These are phyloP conservation scores for Druceiella hillmani DNA, from an alignment of 2,888 invertebrate species.

Conservation along the genomic window DNA sequence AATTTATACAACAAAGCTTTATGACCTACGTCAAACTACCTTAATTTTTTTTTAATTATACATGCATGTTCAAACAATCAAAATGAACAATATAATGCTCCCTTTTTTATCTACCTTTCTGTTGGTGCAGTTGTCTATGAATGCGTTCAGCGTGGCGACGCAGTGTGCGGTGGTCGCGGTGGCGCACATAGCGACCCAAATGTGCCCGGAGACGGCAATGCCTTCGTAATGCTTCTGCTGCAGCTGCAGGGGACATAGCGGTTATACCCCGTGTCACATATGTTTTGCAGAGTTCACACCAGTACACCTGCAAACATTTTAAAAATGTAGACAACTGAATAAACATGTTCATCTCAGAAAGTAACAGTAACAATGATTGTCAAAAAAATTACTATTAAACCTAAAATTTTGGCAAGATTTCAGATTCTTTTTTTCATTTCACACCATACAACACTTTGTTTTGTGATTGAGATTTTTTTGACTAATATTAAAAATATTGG, in stretches of 20 bases:
- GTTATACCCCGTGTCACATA: constrained; percentile 59
- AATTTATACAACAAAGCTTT: too few species aligned
- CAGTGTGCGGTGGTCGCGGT: constrained; percentile 70
- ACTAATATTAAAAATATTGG: too few species aligned
- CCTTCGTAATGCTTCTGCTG: constrained; percentile 56
- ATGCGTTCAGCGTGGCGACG: constrained; percentile 66
- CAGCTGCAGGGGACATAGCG: constrained; percentile 38
- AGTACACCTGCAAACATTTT: constrained; percentile 46
- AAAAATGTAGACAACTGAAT: neutral
- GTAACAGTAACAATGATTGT: neutral
- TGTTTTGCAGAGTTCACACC: constrained; percentile 74
- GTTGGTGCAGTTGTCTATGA: constrained; percentile 53
- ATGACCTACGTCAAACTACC: too few species aligned
- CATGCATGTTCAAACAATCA: too few species aligned
- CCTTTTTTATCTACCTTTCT: constrained; percentile 37
- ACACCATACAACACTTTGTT: too few species aligned
- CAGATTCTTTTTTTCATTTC: too few species aligned
- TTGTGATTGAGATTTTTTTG: too few species aligned
- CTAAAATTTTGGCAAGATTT: too few species aligned
- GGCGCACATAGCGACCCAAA: constrained; percentile 69
- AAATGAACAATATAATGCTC: too few species aligned
- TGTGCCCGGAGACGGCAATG: constrained; percentile 75
- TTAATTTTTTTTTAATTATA: too few species aligned
- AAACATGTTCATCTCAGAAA: neutral
- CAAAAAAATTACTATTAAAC: too few species aligned